Conservation (phyloP, 2,797 vertebrate species). For the Schizopygopsis malacanthus region DNA sequence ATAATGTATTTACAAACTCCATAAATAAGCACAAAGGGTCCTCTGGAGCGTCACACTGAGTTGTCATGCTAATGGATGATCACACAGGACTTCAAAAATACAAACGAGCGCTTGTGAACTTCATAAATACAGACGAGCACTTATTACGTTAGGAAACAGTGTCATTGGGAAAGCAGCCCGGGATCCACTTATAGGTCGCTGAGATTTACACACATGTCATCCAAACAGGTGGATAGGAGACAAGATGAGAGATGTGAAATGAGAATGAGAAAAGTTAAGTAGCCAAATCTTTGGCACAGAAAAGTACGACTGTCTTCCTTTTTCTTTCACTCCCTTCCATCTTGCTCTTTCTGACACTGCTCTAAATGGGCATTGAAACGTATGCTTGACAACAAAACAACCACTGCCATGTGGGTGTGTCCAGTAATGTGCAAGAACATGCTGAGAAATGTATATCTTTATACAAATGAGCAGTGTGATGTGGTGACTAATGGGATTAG, state of each 20-base stretch:
- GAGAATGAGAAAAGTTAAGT: not conserved
- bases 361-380: not conserved
- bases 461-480: not conserved
- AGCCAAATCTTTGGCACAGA: not conserved
- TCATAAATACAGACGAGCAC: constrained; percentile 70
- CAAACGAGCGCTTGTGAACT: constrained; percentile 54
- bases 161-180: constrained; percentile 70
- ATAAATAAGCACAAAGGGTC: constrained; percentile 68
- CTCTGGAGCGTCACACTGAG: constrained; percentile 63
- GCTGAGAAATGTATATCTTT: not conserved
- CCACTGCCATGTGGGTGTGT: not conserved
- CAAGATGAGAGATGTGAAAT: constrained; percentile 1
- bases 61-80: constrained; percentile 70
- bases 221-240: constrained; percentile 45
- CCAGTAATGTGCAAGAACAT: not conserved
- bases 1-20: constrained; percentile 66
- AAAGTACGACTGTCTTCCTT: not conserved
- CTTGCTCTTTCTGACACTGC: not conserved
- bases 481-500: not conserved
- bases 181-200: constrained; percentile 72
- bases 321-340: not conserved
- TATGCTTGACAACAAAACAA: not conserved
- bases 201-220: constrained; percentile 67
- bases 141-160: constrained; percentile 54
- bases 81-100: constrained; percentile 71